phyloP scores from a whole-genome alignment of 2,113 vertebrate genomes.

The Myrmophylax atrothorax region DNA sequence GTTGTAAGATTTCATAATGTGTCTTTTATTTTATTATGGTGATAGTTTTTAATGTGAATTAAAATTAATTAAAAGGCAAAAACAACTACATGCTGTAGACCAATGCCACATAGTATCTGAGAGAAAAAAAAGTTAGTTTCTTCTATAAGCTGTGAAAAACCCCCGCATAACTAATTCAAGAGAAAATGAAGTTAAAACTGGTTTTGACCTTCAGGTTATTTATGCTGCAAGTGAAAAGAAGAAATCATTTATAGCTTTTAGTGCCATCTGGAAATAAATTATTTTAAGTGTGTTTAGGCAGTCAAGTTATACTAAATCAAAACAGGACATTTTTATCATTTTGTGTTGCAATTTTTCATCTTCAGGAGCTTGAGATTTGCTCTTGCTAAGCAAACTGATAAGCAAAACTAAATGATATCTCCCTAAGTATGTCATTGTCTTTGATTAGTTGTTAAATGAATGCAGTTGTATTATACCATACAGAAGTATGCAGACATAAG shows the following conservation, averaged over 20 bases:
- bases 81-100: neutral
- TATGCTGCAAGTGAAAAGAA: neutral
- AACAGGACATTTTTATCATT: conserved; percentile 14
- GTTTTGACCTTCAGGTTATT: neutral
- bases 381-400: conserved; percentile 44
- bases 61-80: neutral
- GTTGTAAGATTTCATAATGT: neutral
- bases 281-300: conserved; percentile 1
- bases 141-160: neutral
- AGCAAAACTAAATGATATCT: conserved; percentile 32
- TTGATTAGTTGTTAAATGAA: conserved; percentile 50
- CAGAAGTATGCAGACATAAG: neutral
- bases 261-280: conserved; percentile 31
- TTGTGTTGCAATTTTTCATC: conserved; percentile 40
- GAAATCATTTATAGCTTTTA: neutral
- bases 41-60: neutral
- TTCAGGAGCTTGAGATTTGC: conserved; percentile 10
- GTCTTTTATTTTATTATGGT: neutral
- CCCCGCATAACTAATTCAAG: neutral
- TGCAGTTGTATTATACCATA: neutral
- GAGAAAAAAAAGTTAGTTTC: neutral
- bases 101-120: neutral
- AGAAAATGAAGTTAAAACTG: neutral
- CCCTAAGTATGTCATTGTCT: conserved; percentile 14
- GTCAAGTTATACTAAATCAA: conserved; percentile 52